Percentiles rank a stretch among this genome's conserved stretches.
Evolutionary conservation across 2,888 invertebrate genomes (phyloP).

Genomic region (Synanthedon formicaeformis): DNA sequence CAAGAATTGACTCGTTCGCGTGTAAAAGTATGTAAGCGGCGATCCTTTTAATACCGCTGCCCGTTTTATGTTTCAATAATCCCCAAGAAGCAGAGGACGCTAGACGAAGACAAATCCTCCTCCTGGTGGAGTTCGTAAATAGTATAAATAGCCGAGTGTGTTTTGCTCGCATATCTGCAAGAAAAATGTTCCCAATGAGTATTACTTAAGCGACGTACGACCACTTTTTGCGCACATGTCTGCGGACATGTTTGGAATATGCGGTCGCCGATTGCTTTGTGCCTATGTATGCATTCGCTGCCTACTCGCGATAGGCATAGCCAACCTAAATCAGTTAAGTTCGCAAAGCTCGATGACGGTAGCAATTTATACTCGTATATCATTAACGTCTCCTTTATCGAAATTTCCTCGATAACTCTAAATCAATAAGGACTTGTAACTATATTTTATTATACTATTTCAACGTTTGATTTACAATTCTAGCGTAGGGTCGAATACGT

Average conservation of each 20-base stretch:
- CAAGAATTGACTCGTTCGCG: background rate
- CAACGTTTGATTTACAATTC: background rate
- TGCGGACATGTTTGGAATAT: background rate
- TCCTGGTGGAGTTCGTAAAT: background rate
- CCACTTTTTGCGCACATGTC: background rate
- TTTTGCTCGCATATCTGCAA: background rate
- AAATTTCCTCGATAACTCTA: conserved; percentile 31
- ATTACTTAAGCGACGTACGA: background rate
- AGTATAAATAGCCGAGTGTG: background rate
- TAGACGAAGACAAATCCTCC: too few relatives aligned
- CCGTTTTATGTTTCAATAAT: too few relatives aligned
- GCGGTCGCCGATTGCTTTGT: background rate
- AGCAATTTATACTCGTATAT: background rate
- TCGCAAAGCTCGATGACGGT: background rate
- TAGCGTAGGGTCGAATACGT: background rate
- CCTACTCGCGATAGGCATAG: too few relatives aligned
- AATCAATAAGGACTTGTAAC: conserved; percentile 42
- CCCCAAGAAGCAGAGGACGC: too few relatives aligned
- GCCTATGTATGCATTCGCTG: background rate
- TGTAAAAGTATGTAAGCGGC: background rate
- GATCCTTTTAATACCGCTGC: too few relatives aligned
- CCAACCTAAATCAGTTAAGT: too few relatives aligned
- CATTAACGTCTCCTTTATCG: conserved; percentile 10
- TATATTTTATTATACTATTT: conserved; percentile 5
- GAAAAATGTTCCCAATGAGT: background rate